These are phyloP conservation scores for Burhinus oedicnemus DNA, from an alignment of 2,113 vertebrate species.

Conservation along the genomic window DNA sequence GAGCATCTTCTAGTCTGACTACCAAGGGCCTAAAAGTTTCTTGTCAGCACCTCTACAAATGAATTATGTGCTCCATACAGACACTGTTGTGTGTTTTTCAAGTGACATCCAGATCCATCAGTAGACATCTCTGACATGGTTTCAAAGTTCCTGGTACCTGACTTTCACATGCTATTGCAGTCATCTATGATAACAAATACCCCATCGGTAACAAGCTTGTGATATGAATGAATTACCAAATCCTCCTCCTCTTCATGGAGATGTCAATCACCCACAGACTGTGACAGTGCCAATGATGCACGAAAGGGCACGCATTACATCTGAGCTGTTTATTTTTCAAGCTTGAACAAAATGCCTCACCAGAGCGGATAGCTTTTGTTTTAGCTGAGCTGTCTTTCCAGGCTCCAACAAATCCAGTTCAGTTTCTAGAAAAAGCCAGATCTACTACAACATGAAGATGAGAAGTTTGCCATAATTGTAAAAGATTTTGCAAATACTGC, in stretches of 20 bases:
- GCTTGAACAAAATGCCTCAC: neutral
- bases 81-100: neutral
- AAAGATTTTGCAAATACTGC: neutral
- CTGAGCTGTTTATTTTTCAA: neutral
- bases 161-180: neutral
- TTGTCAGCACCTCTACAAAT: neutral
- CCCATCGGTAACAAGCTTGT: neutral
- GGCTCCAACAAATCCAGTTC: neutral
- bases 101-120: neutral
- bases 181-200: neutral
- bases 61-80: neutral
- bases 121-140: neutral
- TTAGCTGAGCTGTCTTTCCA: neutral
- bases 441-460: neutral
- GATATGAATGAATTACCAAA: neutral
- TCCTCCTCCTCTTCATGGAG: neutral
- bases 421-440: neutral
- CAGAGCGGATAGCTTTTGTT: neutral
- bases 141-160: neutral
- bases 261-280: neutral
- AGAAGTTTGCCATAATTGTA: neutral
- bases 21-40: neutral
- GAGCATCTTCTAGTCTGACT: neutral
- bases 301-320: neutral
- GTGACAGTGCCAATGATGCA: neutral